Base-by-base conservation (phyloP, 2,113 vertebrate genomes). In the Gulo gulo region DNA sequence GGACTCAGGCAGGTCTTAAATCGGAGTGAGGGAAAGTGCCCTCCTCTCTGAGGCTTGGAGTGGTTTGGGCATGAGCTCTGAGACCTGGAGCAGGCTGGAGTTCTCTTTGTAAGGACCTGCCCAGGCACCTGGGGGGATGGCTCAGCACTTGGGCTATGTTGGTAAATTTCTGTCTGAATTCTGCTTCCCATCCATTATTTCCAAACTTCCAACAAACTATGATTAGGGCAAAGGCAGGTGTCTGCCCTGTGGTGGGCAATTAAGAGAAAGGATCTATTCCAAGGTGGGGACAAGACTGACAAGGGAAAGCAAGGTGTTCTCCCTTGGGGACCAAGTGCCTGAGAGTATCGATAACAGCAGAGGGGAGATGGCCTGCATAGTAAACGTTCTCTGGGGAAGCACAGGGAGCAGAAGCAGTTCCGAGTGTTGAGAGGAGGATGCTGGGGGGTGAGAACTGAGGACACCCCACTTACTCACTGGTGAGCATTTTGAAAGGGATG, bases 321-420 rank as follows among this genome's bases (percentile, higher is more conserved):
- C 26, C 20, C 9, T 45, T 20, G 34, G 29, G 24, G 14, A 13
- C 13, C 29, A 2, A 50, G 10, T 36, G 29, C 36, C 16, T 7
- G 6, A 47, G 31, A 50, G 14, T 55, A 39, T 29, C 4, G 13
- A n/a, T 0, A 42, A 36, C 26, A 24, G 36, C 36, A 11, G 69
- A 31, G 31, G 73, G 39, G 6, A 74, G 21, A 39, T 45, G 23
- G 29, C 21, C 23, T 52, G 12, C 15, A 21, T 7, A 5, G 42
- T 6, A 4, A 84, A 23, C 3, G 2, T 23, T 36, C 9, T 91
- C 50, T 16, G 0, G 8, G n/a, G 1, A 63, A 15, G 0, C 29
- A 5, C 4, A 55, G 69, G 52, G 61, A 52, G 47, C 55, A 67
- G 23, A n/a, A 23, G 20, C 13, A 42, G 12, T 9, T 6, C 8